These are phyloP conservation scores for Saccostrea glomerata DNA, from an alignment of 1,140 invertebrate species.

Conservation along the genomic window DNA sequence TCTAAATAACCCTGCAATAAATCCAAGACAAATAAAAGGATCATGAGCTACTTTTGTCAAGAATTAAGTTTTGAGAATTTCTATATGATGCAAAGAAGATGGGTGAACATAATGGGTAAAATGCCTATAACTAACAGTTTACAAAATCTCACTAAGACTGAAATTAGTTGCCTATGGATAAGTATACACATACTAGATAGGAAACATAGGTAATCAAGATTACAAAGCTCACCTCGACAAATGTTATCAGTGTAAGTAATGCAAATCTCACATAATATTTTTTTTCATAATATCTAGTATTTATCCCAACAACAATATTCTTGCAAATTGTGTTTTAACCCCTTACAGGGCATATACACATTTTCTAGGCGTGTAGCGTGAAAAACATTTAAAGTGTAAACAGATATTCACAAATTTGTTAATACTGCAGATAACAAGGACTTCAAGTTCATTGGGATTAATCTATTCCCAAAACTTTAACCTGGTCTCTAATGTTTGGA, in stretches of 20 bases:
- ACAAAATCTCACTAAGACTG: slow-evolving; percentile 1
- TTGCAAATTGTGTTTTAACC: too few relatives aligned
- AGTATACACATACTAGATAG: neutral
- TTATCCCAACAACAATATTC: too few relatives aligned
- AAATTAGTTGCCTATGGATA: neutral
- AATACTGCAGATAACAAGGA: too few relatives aligned
- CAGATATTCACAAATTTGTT: too few relatives aligned
- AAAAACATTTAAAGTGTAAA: too few relatives aligned
- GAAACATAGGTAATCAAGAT: neutral
- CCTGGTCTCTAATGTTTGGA: too few relatives aligned
- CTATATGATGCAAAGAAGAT: slow-evolving; percentile 1
- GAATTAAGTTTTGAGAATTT: neutral
- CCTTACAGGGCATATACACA: too few relatives aligned
- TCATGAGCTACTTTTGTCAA: neutral
- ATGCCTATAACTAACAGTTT: neutral
- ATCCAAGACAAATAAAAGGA: neutral
- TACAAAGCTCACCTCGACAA: neutral
- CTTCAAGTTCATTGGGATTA: too few relatives aligned
- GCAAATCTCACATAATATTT: slow-evolving; percentile 7
- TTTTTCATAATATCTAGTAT: neutral
- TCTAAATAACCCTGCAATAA: neutral
- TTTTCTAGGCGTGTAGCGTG: too few relatives aligned
- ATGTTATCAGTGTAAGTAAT: neutral
- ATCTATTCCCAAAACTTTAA: too few relatives aligned
- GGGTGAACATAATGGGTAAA: neutral